Conservation (phyloP, 2,888 invertebrate species). For the Xestia rhomboidea region DNA sequence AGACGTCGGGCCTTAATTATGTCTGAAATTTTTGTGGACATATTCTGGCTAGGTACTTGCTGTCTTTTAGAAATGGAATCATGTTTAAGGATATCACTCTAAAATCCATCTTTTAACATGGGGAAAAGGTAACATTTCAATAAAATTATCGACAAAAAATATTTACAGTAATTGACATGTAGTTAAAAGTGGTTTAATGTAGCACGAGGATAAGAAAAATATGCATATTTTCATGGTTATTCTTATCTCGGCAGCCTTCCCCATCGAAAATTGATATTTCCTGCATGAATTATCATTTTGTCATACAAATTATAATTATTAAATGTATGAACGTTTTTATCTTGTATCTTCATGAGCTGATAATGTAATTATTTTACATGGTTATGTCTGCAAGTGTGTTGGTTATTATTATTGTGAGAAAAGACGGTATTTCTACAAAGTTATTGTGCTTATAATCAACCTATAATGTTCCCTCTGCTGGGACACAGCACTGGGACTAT, state of each 20-base stretch:
- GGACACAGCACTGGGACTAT: not conserved
- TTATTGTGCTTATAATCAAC: not conserved
- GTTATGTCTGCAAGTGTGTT: not conserved
- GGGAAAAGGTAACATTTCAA: not conserved
- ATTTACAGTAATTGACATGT: not conserved
- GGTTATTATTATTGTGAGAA: constrained; percentile 3
- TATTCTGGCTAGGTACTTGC: no score
- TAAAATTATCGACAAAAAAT: not conserved
- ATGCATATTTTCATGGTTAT: constrained; percentile 36
- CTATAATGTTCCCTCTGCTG: not conserved
- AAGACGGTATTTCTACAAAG: not conserved
- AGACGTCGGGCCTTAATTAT: not conserved
- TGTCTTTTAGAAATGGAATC: not conserved
- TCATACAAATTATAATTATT: constrained; percentile 31
- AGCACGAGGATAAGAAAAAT: constrained; percentile 1
- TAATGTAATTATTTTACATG: constrained; percentile 17
- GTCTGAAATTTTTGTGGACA: not conserved
- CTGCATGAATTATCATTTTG: constrained; percentile 17
- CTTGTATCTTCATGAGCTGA: constrained; percentile 14
- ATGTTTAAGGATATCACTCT: not conserved
- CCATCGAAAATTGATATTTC: constrained; percentile 21
- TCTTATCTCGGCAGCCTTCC: constrained; percentile 23
- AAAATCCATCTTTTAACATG: not conserved
- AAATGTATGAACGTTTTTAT: constrained; percentile 24
- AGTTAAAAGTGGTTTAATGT: not conserved